A percentile compares a stretch with the other conserved stretches of the same genome.
phyloP scores from a whole-genome alignment of 2,888 invertebrate genomes.

The Orthosia gracilis region DNA sequence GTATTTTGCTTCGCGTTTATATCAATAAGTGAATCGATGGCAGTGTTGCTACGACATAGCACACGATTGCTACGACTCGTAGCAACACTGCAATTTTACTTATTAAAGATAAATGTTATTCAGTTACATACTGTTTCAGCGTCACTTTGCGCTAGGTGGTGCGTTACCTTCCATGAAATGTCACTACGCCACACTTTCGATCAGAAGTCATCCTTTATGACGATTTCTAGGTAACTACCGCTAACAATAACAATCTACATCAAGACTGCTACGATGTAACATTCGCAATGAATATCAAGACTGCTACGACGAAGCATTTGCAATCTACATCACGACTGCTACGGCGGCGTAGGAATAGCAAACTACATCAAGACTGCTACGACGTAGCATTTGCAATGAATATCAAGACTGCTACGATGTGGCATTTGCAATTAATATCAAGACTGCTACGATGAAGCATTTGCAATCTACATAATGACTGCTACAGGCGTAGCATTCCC shows the following conservation, averaged over 20 bases:
- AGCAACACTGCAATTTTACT: not conserved
- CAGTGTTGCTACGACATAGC: constrained; percentile 15
- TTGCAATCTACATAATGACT: too few relatives aligned
- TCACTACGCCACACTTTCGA: too few relatives aligned
- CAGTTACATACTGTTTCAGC: too few relatives aligned
- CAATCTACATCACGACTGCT: not conserved
- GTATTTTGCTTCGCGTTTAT: constrained; percentile 6
- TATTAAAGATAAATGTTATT: not conserved
- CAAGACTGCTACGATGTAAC: too few relatives aligned
- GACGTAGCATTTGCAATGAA: not conserved
- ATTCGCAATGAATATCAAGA: too few relatives aligned
- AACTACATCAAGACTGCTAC: not conserved
- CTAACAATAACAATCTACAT: too few relatives aligned
- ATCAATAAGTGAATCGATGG: not conserved
- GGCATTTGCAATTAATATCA: not conserved
- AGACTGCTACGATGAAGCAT: constrained; percentile 11
- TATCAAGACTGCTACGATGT: not conserved
- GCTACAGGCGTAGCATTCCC: not conserved
- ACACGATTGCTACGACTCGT: not conserved
- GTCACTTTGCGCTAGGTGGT: too few relatives aligned
- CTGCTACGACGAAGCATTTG: too few relatives aligned
- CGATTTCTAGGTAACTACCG: too few relatives aligned
- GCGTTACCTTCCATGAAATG: too few relatives aligned
- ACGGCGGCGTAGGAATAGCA: constrained; percentile 15
- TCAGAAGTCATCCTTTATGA: too few relatives aligned